Conservation (phyloP, 2,888 invertebrate species). For the Ommatoiulus sabulosus region DNA sequence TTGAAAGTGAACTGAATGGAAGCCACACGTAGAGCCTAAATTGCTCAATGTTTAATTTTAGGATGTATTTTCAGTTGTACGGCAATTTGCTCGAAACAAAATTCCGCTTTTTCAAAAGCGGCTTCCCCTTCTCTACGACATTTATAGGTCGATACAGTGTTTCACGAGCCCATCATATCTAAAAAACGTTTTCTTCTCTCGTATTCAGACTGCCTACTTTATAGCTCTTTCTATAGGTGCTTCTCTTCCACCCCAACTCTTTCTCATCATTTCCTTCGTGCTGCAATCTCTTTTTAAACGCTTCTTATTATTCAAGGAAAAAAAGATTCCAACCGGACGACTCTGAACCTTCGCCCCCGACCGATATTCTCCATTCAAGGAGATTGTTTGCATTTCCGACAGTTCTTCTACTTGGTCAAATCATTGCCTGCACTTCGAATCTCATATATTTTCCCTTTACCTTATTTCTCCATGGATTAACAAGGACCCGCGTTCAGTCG, state of each 20-base stretch:
- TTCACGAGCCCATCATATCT: not conserved
- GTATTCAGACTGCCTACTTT: not conserved
- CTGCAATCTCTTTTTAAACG: slow-evolving; percentile 12
- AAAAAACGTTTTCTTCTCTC: not conserved
- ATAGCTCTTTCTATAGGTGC: not conserved
- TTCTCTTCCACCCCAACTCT: slow-evolving; percentile 28
- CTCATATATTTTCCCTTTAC: not conserved
- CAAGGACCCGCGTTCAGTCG: not conserved
- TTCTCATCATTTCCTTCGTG: not conserved
- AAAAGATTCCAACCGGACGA: slow-evolving; percentile 20
- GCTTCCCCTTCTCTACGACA: not conserved
- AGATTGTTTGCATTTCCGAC: slow-evolving; percentile 40
- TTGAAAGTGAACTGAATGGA: not conserved
- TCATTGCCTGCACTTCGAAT: slow-evolving; percentile 8
- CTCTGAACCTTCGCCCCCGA: slow-evolving; percentile 5
- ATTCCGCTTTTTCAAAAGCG: not conserved
- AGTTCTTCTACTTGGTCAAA: slow-evolving; percentile 36
- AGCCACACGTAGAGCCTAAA: not conserved
- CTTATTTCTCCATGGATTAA: slow-evolving; percentile 31
- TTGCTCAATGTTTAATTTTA: not conserved
- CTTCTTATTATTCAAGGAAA: slow-evolving; percentile 15
- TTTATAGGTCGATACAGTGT: not conserved
- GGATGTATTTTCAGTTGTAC: not conserved
- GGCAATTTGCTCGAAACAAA: not conserved
- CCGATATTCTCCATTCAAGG: not conserved